These are phyloP conservation scores for Pseudomyrmex dendroicus DNA, from an alignment of 1,140 invertebrate species.

Conservation along the genomic window DNA sequence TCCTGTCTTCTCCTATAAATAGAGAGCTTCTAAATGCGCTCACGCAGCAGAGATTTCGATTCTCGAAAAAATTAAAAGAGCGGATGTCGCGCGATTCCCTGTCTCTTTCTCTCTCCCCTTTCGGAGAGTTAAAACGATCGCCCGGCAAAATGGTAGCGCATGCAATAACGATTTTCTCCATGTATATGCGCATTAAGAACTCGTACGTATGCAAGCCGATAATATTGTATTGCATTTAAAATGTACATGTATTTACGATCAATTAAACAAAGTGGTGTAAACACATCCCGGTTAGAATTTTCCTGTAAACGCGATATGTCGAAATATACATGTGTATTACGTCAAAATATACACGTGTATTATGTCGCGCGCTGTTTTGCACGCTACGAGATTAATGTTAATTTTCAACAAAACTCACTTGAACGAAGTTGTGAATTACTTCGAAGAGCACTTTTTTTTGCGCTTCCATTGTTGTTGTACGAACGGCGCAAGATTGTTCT, in stretches of 20 bases:
- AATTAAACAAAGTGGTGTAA: too few species aligned
- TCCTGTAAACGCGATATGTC: too few species aligned
- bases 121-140: constrained; percentile 33
- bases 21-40: constrained; percentile 52
- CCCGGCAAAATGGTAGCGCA: neutral
- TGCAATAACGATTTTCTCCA: neutral
- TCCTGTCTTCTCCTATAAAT: constrained; percentile 61
- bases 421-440: neutral
- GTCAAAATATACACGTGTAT: too few species aligned
- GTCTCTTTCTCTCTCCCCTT: neutral
- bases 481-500: constrained; percentile 19
- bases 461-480: neutral
- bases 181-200: too few species aligned
- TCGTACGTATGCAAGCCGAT: neutral
- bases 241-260: too few species aligned
- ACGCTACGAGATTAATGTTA: neutral
- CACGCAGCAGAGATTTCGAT: constrained; percentile 55
- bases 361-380: too few species aligned
- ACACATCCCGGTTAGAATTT: too few species aligned
- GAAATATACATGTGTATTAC: too few species aligned
- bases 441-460: neutral
- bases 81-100: constrained; percentile 8
- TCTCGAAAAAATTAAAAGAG: constrained; percentile 55
- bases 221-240: too few species aligned
- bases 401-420: neutral